A percentile compares a stretch with the other conserved stretches of the same genome.
These are phyloP conservation scores for Theonella swinhoei DNA, from an alignment of 37 sponge, comb jelly and placozoan genomes.

Conservation along the genomic window DNA sequence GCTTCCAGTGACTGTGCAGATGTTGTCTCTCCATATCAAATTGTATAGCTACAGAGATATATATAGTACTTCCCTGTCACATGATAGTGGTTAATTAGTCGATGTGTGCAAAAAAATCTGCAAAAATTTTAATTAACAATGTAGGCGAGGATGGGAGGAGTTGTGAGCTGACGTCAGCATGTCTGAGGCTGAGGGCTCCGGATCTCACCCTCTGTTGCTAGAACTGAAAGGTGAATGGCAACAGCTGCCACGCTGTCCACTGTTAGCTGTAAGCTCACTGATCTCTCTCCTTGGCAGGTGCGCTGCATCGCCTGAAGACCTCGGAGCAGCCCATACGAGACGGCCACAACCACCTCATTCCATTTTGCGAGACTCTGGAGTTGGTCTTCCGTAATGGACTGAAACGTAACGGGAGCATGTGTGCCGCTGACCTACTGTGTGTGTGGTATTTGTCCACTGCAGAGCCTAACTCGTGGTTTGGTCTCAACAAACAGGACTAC, in stretches of 20 bases:
- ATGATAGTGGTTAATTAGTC: no score
- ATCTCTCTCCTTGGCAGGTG: no score
- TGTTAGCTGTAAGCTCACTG: no score
- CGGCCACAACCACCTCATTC: conserved; percentile 55
- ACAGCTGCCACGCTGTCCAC: not conserved
- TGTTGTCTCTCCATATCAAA: no score
- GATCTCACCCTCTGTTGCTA: not conserved
- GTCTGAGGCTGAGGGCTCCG: not conserved
- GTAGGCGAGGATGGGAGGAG: no score
- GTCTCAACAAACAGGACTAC: conserved; percentile 76
- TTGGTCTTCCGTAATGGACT: conserved; percentile 63
- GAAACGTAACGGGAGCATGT: conserved; percentile 52
- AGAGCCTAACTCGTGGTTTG: conserved; percentile 81
- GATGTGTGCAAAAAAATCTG: no score
- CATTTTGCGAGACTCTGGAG: conserved; percentile 78
- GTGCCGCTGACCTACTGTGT: not conserved
- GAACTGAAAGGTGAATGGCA: not conserved
- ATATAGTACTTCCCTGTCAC: no score
- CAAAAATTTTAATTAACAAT: no score
- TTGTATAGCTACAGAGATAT: no score
- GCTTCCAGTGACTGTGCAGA: no score
- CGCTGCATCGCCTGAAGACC: conserved; percentile 31
- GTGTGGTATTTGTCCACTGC: not conserved
- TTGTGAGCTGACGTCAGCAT: no score
- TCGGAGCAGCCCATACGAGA: conserved; percentile 43